A percentile compares a stretch with the other conserved stretches of the same genome.
Evolutionary conservation across 2,888 invertebrate genomes (phyloP).

Genomic region (Alentia gelatinosa): DNA sequence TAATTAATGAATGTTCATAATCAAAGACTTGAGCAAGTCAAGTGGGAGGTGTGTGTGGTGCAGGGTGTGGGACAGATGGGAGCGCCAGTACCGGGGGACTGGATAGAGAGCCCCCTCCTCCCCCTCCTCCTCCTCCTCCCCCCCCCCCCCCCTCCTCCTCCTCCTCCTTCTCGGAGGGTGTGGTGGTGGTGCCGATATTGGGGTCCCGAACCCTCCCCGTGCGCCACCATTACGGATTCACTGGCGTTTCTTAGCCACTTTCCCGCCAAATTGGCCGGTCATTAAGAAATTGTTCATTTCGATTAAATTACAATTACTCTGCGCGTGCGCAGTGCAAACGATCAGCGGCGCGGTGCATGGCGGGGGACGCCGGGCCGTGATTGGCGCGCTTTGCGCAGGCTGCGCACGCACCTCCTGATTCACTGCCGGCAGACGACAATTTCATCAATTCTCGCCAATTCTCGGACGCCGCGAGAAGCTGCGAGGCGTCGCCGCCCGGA

Average conservation of each 20-base stretch:
- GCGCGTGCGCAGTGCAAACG: neutral
- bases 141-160: neutral
- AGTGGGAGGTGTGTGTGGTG: too few relatives aligned
- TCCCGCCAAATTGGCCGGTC: conserved; percentile 26
- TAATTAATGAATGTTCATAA: too few relatives aligned
- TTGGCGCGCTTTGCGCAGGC: neutral
- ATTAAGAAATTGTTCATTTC: conserved; percentile 26
- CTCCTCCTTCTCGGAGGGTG: too few relatives aligned
- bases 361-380: neutral
- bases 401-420: conserved; percentile 10
- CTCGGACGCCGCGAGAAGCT: neutral
- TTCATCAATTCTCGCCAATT: conserved; percentile 10
- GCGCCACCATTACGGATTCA: neutral
- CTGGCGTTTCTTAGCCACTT: conserved; percentile 13
- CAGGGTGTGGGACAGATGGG: too few relatives aligned
- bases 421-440: conserved; percentile 1
- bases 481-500: neutral
- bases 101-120: too few relatives aligned
- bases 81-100: too few relatives aligned
- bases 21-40: too few relatives aligned
- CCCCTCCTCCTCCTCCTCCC: too few relatives aligned
- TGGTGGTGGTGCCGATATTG: neutral
- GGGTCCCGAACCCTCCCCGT: neutral
- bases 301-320: conserved; percentile 2
- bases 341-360: neutral